Percentiles rank a stretch among this genome's conserved stretches.
Evolutionary conservation across 2,797 vertebrate species (phyloP).

Genomic region (Perodicticus potto): DNA sequence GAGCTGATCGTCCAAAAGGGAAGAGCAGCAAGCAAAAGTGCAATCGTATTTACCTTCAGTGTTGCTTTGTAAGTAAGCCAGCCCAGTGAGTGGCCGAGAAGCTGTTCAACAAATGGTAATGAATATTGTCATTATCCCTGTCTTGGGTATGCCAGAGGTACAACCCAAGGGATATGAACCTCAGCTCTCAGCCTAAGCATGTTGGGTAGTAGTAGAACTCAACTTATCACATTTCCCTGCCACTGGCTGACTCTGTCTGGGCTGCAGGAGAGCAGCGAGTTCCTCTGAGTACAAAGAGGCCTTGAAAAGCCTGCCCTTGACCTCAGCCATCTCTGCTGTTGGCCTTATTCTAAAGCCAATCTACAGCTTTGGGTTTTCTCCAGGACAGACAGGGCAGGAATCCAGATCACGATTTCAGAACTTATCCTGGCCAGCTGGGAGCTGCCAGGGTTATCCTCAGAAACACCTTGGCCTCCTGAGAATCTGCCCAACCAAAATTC

Average conservation of each 20-base stretch:
- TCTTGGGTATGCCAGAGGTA: not conserved
- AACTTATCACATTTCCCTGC: not conserved
- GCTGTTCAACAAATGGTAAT: not conserved
- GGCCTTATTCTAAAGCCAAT: conserved; percentile 50
- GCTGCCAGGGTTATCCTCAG: conserved; percentile 48
- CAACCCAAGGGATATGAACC: not conserved
- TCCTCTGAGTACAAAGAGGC: conserved; percentile 16
- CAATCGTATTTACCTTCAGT: conserved; percentile 12
- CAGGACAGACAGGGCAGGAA: not conserved
- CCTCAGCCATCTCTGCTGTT: conserved; percentile 23
- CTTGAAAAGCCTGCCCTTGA: conserved; percentile 59
- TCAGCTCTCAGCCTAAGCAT: not conserved
- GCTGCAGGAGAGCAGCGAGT: not conserved
- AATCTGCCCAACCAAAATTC: conserved; percentile 21
- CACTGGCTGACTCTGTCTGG: not conserved
- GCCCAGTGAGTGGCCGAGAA: not conserved
- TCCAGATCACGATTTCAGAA: conserved; percentile 67
- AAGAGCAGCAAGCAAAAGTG: not conserved
- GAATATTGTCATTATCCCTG: conserved; percentile 11
- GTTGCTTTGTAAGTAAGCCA: not conserved
- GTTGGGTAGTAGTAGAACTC: not conserved
- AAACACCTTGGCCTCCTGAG: conserved; percentile 58
- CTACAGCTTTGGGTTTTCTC: conserved; percentile 70
- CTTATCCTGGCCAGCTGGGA: not conserved
- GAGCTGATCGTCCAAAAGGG: not conserved